A percentile compares a stretch with the other conserved stretches of the same genome.
Evolutionary conservation across 1,140 invertebrate species (phyloP).

Genomic region (Nephila pilipes): DNA sequence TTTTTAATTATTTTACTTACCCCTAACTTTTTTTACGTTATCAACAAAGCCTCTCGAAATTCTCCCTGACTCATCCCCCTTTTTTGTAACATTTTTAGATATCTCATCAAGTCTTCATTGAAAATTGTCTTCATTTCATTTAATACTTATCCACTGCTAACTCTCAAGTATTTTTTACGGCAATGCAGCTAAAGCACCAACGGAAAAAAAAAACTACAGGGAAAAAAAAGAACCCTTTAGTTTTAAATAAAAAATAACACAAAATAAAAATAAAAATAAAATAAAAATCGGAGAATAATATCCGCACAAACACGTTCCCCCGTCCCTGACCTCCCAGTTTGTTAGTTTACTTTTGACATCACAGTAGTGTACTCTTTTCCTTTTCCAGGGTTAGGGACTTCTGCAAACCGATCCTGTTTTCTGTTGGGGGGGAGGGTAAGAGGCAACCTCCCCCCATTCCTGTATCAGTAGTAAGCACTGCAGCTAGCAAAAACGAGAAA

Average conservation of each 20-base stretch:
- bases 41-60: too few relatives aligned
- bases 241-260: background rate
- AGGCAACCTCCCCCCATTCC: too few relatives aligned
- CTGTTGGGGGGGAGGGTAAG: background rate
- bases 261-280: background rate
- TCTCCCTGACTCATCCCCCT: too few relatives aligned
- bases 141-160: background rate
- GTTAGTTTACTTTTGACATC: constrained; percentile 65
- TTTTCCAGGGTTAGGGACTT: constrained; percentile 30
- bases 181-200: background rate
- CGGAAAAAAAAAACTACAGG: background rate
- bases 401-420: constrained; percentile 32
- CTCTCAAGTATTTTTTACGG: background rate
- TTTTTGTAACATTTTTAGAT: too few relatives aligned
- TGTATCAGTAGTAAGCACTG: too few relatives aligned
- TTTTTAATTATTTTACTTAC: too few relatives aligned
- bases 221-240: background rate
- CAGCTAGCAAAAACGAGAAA: too few relatives aligned
- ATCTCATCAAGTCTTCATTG: too few relatives aligned
- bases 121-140: background rate
- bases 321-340: background rate
- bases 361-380: constrained; percentile 18
- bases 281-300: constrained; percentile 26
- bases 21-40: too few relatives aligned
- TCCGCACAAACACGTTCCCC: constrained; percentile 26